Conservation (phyloP, 2,113 vertebrate genomes). For the Lasiurus cinereus region DNA sequence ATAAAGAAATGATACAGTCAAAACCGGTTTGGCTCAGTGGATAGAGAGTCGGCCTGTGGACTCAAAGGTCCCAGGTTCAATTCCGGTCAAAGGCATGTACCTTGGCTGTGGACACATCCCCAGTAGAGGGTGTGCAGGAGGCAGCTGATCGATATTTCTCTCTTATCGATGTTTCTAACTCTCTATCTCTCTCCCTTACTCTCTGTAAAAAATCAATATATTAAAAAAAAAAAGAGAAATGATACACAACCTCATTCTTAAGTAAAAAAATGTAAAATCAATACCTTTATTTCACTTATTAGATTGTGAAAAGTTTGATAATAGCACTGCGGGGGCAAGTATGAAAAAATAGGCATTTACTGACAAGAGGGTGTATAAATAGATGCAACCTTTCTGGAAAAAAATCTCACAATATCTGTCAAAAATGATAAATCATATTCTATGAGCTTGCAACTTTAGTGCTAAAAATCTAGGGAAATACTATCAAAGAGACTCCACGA, state of each 20-base stretch:
- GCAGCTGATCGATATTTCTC: too few relatives aligned
- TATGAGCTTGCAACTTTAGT: conserved; percentile 32
- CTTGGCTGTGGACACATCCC: too few relatives aligned
- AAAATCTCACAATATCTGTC: neutral
- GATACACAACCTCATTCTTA: neutral
- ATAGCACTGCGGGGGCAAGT: neutral
- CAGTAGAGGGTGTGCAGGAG: too few relatives aligned
- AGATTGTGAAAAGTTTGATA: neutral
- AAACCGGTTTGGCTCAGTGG: too few relatives aligned
- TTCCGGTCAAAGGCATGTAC: too few relatives aligned
- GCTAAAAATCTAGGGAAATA: conserved; percentile 36
- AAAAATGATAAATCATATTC: conserved; percentile 54
- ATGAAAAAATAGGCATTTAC: conserved; percentile 32
- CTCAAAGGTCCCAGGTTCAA: too few relatives aligned
- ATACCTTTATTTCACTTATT: neutral
- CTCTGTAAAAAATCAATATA: too few relatives aligned
- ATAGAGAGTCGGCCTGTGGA: too few relatives aligned
- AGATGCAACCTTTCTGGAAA: neutral
- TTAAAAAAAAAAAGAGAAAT: neutral
- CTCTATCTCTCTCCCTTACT: too few relatives aligned
- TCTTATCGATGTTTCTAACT: too few relatives aligned
- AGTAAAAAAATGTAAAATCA: conserved; percentile 44
- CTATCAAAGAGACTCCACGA: conserved; percentile 7
- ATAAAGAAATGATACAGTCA: neutral
- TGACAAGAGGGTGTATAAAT: conserved; percentile 3